Base-by-base conservation (phyloP, 1,140 invertebrate genomes). In the Psix sp. region DNA sequence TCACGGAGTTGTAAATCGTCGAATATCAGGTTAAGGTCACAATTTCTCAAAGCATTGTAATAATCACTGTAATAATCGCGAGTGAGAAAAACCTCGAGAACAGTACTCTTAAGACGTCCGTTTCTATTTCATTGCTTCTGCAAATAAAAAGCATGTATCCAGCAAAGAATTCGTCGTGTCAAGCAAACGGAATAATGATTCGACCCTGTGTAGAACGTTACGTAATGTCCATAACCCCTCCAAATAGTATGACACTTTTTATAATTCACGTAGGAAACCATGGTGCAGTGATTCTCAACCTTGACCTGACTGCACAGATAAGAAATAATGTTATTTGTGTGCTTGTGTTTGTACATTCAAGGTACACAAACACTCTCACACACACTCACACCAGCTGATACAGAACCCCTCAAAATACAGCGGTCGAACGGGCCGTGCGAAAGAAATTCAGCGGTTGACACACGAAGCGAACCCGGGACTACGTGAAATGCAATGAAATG, bases 401-500 rank as follows among this genome's bases (percentile, higher is more conserved):
- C 42, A 68, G 73, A 74, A 77, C 76, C 73, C 60, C 39, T 46
- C 75, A 45, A 82, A 73, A 43, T 74, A 68, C 63, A 62, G 60
- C 62, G 74, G 72, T 74, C 76, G 74, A 74, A 77, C 71, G 57
- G 52, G 29, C 43, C 36, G 52, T 45, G 29, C 72, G 35, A 72
- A 68, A 78, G 66, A 74, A 74, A 72, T 77, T 68, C 56, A 56
- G 48, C 49, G 66, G 56, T 73, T 76, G 62, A 62, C 60, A 63
- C 56, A 76, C 74, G 57, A 74, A 73, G 48, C 62, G 57, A 52
- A 65, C 70, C 31, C 38, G 45, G 24, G 29, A 60, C 42, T 70
- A 80, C 77, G 80, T 80, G 79, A 73, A 77, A 74, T 49, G 80
- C 76, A 81, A 74, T 17, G 74, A 66, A 77, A 78, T 70, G 80